phyloP scores from a whole-genome alignment of 2,888 invertebrate species.

The Drosophila seclusa region DNA sequence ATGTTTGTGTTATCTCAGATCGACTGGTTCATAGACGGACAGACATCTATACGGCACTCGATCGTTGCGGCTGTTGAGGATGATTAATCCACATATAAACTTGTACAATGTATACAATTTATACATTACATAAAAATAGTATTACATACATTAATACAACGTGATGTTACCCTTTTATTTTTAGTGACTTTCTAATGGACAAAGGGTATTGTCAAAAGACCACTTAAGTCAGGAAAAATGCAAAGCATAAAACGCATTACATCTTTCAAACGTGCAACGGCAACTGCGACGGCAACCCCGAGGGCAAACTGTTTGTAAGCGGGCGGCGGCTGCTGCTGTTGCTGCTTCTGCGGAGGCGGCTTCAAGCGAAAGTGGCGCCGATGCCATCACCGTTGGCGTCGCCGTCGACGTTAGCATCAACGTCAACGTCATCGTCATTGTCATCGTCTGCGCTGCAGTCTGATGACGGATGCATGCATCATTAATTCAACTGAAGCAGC shows the following conservation, averaged over 20 bases:
- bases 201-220: slow-evolving; percentile 36
- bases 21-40: not conserved
- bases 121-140: not conserved
- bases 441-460: slow-evolving; percentile 55
- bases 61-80: not conserved
- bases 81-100: not conserved
- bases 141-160: not conserved
- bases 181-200: not conserved
- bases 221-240: slow-evolving; percentile 62
- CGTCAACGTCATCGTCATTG: slow-evolving; percentile 35
- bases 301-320: slow-evolving; percentile 25
- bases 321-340: not conserved
- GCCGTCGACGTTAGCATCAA: not conserved
- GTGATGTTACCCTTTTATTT: not conserved
- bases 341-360: slow-evolving; percentile 34
- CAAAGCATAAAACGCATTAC: slow-evolving; percentile 65
- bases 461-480: slow-evolving; percentile 81
- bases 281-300: slow-evolving; percentile 22
- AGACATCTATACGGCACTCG: not conserved
- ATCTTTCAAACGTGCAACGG: slow-evolving; percentile 66
- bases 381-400: slow-evolving; percentile 5
- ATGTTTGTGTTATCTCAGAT: not conserved
- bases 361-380: slow-evolving; percentile 66
- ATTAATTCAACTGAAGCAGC: slow-evolving; percentile 71
- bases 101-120: not conserved